phyloP scores from a whole-genome alignment of 2,797 vertebrate genomes.

The Neosilurus hyrtlii region DNA sequence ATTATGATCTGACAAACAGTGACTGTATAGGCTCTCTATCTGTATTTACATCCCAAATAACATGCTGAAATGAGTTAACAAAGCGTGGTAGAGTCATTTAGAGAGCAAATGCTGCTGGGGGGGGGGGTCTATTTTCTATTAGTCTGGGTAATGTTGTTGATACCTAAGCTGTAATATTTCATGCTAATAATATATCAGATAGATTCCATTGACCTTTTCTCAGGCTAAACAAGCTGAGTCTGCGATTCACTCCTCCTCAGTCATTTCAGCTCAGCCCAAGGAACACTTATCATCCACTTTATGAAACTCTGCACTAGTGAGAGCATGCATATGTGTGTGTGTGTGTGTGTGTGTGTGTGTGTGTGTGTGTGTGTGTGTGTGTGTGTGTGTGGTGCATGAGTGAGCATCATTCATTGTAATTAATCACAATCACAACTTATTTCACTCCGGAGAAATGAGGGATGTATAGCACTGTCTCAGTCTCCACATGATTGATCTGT shows the following conservation, averaged over 20 bases:
- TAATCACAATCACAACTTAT: conserved; percentile 59
- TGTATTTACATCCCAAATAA: conserved; percentile 42
- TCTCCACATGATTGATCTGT: conserved; percentile 51
- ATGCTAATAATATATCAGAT: conserved; percentile 54
- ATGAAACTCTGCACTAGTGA: conserved; percentile 35
- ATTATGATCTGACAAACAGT: conserved; percentile 12
- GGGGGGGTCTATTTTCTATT: conserved; percentile 8
- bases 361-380: conserved; percentile 37
- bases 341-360: conserved; percentile 27
- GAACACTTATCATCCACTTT: conserved; percentile 49
- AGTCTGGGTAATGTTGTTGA: conserved; percentile 29
- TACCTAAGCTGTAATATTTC: conserved; percentile 49
- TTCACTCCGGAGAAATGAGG: conserved; percentile 54
- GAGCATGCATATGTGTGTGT: conserved; percentile 32
- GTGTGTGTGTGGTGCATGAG: conserved; percentile 51
- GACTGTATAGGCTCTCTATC: neutral
- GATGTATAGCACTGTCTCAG: conserved; percentile 49
- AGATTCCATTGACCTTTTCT: conserved; percentile 59
- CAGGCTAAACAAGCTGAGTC: conserved; percentile 54
- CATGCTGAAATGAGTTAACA: conserved; percentile 38
- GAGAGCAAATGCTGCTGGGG: neutral
- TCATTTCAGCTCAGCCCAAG: conserved; percentile 49
- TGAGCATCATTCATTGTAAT: conserved; percentile 58
- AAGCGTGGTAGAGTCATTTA: conserved; percentile 34
- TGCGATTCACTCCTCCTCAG: conserved; percentile 50